Evolutionary conservation across 92 coral and sea anemone genomes (phyloP).

Genomic region (Siderastrea siderea): DNA sequence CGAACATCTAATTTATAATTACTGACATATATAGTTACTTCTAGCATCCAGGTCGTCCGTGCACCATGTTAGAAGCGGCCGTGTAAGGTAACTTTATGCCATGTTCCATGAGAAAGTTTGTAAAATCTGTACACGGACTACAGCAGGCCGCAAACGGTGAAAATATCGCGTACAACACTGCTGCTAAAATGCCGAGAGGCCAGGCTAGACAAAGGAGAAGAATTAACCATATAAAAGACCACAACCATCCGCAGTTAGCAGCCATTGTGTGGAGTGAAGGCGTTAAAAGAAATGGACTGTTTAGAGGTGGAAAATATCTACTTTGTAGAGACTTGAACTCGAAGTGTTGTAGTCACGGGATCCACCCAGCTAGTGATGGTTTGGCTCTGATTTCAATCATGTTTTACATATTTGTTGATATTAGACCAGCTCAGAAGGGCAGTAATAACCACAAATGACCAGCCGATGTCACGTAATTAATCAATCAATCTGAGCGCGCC

Average conservation of each 20-base stretch:
- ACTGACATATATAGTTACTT: neutral
- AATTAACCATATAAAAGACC: slow-evolving; percentile 93
- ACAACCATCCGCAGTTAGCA: slow-evolving; percentile 95
- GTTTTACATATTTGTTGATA: slow-evolving; percentile 3
- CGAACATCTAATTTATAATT: no score
- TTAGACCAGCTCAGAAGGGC: no score
- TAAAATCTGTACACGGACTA: slow-evolving; percentile 85
- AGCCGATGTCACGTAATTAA: slow-evolving; percentile 40
- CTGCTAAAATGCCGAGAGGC: slow-evolving; percentile 95
- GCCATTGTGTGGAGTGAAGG: slow-evolving; percentile 35
- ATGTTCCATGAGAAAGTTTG: slow-evolving; percentile 80
- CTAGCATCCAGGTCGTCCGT: slow-evolving; percentile 89
- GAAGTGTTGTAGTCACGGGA: neutral
- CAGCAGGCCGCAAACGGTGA: slow-evolving; percentile 99
- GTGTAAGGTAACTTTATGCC: slow-evolving; percentile 90
- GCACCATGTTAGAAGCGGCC: slow-evolving; percentile 96
- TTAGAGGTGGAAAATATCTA: neutral
- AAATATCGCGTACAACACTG: slow-evolving; percentile 91
- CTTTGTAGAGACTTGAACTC: neutral
- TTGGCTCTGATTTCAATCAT: neutral
- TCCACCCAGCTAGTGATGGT: slow-evolving; percentile 20
- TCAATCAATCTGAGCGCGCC: no score
- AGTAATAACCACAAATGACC: neutral
- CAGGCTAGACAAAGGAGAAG: slow-evolving; percentile 86
- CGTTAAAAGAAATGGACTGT: neutral